These are phyloP conservation scores for Bambusicola thoracicus DNA, from an alignment of 2,113 vertebrate genomes.

Conservation along the genomic window DNA sequence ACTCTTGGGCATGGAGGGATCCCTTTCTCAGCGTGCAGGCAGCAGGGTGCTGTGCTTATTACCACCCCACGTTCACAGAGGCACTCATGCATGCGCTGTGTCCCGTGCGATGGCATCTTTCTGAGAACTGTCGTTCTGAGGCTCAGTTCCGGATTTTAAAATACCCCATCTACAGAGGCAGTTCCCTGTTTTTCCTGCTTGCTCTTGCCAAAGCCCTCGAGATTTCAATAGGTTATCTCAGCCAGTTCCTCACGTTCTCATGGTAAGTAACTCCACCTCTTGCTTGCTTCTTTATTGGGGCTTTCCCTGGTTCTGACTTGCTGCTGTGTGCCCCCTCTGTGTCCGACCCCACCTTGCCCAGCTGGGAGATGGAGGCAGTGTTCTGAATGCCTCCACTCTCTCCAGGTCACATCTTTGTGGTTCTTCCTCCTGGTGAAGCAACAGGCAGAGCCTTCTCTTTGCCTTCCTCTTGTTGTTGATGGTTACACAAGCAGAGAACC, in stretches of 20 bases:
- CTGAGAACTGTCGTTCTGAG: not conserved
- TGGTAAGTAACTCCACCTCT: not conserved
- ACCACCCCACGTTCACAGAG: not conserved
- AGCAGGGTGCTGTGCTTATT: not conserved
- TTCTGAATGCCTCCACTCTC: not conserved
- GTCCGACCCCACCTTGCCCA: too few relatives aligned
- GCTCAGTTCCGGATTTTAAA: not conserved
- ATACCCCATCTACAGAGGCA: not conserved
- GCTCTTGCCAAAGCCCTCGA: not conserved
- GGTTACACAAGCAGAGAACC: not conserved
- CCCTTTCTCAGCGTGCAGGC: not conserved
- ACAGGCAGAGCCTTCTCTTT: not conserved
- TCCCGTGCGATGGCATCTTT: not conserved
- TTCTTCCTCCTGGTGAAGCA: not conserved
- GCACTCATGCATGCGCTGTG: not conserved
- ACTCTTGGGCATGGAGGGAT: too few relatives aligned
- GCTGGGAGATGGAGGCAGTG: not conserved
- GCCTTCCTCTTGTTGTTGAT: not conserved
- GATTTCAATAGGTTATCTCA: not conserved
- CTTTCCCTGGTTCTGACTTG: not conserved
- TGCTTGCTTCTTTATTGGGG: not conserved
- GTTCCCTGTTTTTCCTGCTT: not conserved
- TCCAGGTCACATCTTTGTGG: not conserved
- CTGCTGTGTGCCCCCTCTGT: not conserved
- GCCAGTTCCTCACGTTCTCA: not conserved